A percentile compares a stretch with the other conserved stretches of the same genome.
Evolutionary conservation across 2,113 vertebrate species (phyloP).

Genomic region (Circaetus gallicus): DNA sequence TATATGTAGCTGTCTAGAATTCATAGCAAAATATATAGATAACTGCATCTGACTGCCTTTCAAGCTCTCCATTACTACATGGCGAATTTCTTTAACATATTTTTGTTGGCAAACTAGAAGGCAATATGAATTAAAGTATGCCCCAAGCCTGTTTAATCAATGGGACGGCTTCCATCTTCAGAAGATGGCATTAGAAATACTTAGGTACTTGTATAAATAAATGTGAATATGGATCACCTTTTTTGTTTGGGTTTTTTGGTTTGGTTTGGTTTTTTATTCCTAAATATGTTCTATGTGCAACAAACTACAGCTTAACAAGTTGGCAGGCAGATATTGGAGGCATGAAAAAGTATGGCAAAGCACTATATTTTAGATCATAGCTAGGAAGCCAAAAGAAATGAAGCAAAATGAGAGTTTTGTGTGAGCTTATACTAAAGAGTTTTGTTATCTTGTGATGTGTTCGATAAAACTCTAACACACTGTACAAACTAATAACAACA

Average conservation of each 20-base stretch:
- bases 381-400: background rate
- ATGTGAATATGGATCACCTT: background rate
- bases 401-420: background rate
- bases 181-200: background rate
- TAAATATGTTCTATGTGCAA: background rate
- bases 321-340: background rate
- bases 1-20: background rate
- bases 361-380: background rate
- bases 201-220: background rate
- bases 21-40: background rate
- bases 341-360: background rate
- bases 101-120: background rate
- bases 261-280: background rate
- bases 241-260: background rate
- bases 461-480: background rate
- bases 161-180: background rate
- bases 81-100: background rate
- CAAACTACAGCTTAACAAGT: background rate
- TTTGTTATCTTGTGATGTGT: background rate
- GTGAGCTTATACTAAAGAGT: background rate
- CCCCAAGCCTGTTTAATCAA: background rate
- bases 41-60: background rate
- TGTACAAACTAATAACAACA: background rate
- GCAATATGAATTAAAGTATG: background rate
- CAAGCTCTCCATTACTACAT: background rate